Base-by-base conservation (phyloP, 1,140 invertebrate genomes). In the Antheraea mylitta region DNA sequence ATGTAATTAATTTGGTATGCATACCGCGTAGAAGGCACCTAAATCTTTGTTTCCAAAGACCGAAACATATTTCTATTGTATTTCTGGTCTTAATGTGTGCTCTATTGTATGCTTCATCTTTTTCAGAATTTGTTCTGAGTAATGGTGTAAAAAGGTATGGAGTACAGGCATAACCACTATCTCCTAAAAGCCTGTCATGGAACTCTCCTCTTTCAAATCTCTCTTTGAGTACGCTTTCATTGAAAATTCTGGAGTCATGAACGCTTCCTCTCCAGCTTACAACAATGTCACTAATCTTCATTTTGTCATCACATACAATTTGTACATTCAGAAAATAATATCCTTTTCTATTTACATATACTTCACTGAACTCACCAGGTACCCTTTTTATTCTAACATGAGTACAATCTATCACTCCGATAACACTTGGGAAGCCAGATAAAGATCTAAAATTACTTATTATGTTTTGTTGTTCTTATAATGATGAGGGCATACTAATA, bases 371-470 rank as follows among this genome's bases (percentile, higher is more conserved):
- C 22, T 79, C 69, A 30, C 62, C 45, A 16, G 7, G 7, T 67
- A 74, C 67, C 72, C 64, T 70, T 67, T 71, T 67, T 53, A 53
- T 53, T n/a, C 11, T 9, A 6, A 53, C 16, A n/a, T 53, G 45
- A n/a, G 45, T 64, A 81, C 83, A 83, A 62, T 87, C 83, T 18
- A 89, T 76, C 42, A 79, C 80, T 45, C 83, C 86, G 45, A 87
- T 81, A 19, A 86, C 79, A 30, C 58, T 73, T 13, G 79, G 75
- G 58, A 86, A 85, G 30, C 74, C 53, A 48, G 69, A 69, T 53
- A 80, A 77, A n/a, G 62, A 64, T 64, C 73, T 74, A 69, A 87
- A 86, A 64, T 69, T 68, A 22, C 61, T 58, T 62, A 75, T 75
- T 8, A 18, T 61, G 67, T 72, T 45, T 38, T 58, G 19, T 64